phyloP scores from a whole-genome alignment of 2,113 vertebrate genomes.

The Boleophthalmus pectinirostris region DNA sequence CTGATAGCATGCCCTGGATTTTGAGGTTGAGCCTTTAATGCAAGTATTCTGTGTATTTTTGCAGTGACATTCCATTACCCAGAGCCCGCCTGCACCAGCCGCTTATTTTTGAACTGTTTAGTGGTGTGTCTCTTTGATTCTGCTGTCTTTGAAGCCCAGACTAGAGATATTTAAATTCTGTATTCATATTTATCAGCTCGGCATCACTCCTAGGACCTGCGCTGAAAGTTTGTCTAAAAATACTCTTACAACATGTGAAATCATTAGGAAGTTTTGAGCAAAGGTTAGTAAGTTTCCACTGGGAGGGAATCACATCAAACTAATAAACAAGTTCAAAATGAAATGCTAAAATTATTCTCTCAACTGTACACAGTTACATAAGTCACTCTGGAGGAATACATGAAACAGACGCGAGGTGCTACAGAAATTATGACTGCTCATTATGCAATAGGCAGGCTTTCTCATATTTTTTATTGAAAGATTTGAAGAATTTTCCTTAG shows the following conservation, averaged over 20 bases:
- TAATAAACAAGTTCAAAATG: slow-evolving; percentile 6
- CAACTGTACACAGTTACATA: slow-evolving; percentile 4
- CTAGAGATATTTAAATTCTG: slow-evolving; percentile 45
- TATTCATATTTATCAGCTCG: slow-evolving; percentile 36
- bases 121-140: slow-evolving; percentile 38
- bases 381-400: slow-evolving; percentile 5
- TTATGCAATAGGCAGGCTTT: neutral
- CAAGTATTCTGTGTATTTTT: slow-evolving; percentile 20
- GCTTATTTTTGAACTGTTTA: slow-evolving; percentile 26
- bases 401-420: neutral
- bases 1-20: neutral
- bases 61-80: slow-evolving; percentile 3
- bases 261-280: slow-evolving; percentile 27
- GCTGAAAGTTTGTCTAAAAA: slow-evolving; percentile 39
- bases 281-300: slow-evolving; percentile 12
- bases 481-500: neutral
- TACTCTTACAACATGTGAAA: slow-evolving; percentile 15
- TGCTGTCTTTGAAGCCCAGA: slow-evolving; percentile 48
- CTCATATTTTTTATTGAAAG: neutral
- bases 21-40: neutral
- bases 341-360: slow-evolving; percentile 4
- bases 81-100: slow-evolving; percentile 13
- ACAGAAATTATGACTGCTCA: neutral
- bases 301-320: neutral
- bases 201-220: slow-evolving; percentile 21